Base-by-base conservation (phyloP, 2,888 invertebrate species). In the Rotaria sp. region DNA sequence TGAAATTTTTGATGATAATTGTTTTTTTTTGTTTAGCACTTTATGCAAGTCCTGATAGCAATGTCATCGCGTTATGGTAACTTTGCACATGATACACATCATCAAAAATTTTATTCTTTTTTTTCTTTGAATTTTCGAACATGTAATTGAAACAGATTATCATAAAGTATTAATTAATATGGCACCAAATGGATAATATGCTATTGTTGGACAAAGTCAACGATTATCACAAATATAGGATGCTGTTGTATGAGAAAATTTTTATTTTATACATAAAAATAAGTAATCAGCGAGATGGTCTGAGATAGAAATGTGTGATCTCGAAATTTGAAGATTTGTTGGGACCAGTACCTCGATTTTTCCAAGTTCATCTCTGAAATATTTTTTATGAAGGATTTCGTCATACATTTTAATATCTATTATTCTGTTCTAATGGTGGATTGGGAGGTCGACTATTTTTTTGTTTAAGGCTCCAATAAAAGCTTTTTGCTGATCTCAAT, bases 201-300 rank as follows among this genome's bases (percentile, higher is more conserved):
- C 87, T 5, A 86, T 86, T 26, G 85, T 87, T 26, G 87, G 87
- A 57, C 86, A 85, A 80, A 84, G 84, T n/a, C 41, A 55, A n/a
- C 86, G 87, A 35, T 48, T 84, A n/a, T 86, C 87, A 15, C 87
- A 87, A 57, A 87, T 87, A 8, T 87, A 86, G 87, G 85, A 87
- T 59, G 84, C 87, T 15, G 67, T 87, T 1, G 84, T 45, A 59
- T 26, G 59, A n/a, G 57, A n/a, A 35, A 35, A 2, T 30, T 26
- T 67, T 30, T 26, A 11, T 35, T 84, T n/a, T 48, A 50, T 15
- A 13, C 18, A 50, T 50, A 11, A 5, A 45, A 45, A 45, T 45
- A 45, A 11, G 11, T 8, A 11, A 45, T 45, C 45, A 5, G 7
- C n/a, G n/a, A n/a, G n/a, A n/a, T n/a, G n/a, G n/a, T n/a, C n/a